Evolutionary conservation across 2,888 invertebrate species (phyloP).

Genomic region (Theristus sp.): DNA sequence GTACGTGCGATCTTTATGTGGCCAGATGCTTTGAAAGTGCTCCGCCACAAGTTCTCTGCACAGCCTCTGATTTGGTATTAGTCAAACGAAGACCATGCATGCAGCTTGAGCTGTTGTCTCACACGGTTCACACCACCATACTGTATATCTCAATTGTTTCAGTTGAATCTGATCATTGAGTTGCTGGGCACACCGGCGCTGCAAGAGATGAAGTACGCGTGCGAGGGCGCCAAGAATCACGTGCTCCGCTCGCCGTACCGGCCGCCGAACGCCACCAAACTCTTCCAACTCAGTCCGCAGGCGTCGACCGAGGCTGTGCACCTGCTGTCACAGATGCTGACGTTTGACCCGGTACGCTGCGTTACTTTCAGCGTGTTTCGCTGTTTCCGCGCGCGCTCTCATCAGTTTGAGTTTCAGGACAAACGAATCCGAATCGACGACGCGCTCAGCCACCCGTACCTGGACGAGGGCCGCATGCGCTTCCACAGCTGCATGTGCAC

Average conservation of each 20-base stretch:
- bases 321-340: constrained; percentile 84
- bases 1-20: no score
- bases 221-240: constrained; percentile 78
- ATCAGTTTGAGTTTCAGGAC: constrained; percentile 12
- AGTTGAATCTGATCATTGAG: constrained; percentile 92
- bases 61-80: no score
- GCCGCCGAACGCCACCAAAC: constrained; percentile 42
- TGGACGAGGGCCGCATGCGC: constrained; percentile 88
- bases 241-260: constrained; percentile 71
- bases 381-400: background rate
- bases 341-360: constrained; percentile 76
- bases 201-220: constrained; percentile 91
- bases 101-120: no score
- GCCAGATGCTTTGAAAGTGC: no score
- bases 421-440: constrained; percentile 69
- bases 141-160: constrained; percentile 17
- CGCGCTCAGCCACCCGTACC: constrained; percentile 85
- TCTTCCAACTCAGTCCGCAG: constrained; percentile 75
- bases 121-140: background rate
- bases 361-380: no score
- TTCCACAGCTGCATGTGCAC: constrained; percentile 99
- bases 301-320: constrained; percentile 96
- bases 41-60: no score
- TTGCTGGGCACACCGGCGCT: constrained; percentile 80
- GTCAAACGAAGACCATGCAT: no score